Evolutionary conservation across 1,140 invertebrate species (phyloP), one percentile per base, ranked within the genome.

Genomic region (Calliphora vicina): DNA sequence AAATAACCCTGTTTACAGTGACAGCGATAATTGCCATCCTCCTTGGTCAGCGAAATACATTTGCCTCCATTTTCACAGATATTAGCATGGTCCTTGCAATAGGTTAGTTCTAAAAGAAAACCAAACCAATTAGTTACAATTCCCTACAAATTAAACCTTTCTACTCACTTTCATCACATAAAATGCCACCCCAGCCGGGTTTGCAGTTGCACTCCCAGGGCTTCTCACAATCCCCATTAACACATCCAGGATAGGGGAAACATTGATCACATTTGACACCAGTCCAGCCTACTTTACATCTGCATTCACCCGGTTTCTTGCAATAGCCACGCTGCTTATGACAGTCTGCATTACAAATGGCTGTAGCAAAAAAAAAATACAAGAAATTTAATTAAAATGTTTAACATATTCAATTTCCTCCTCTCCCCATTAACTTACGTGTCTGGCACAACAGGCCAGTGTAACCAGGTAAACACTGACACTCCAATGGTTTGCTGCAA

Each of bases 181-280:
- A 93, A 92, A 97, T 95, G 78, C 96, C 96, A 23, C 96, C 95
- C 96, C 96, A 97, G 73, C 96, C 96, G 0, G 94, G 93, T 84
- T 95, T 92, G 89, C 97, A 97, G 86, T 94, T 94, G 88, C 97
- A 97, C 87, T 97, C 96, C 96, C 96, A 97, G n/a, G 96, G 96
- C 29, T 94, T 92, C 86, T 94, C 94, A 88, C 97, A 98, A 57
- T 93, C 92, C 17, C 97, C 97, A 89, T 97, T 94, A 45, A 94
- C 94, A 87, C 96, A 97, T 71, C 96, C 96, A 0, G 96, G 96
- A 91, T 97, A 97, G 0, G 94, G 92, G 83, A 95, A 95, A 89
- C 97, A 98, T 88, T 96, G 93, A 71, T 95, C 93, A 88, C 97
- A 98, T 84, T 95, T 94, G 2, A 92, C 89, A 1, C 97, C 97